These are phyloP conservation scores for Phocoena sinus DNA, from an alignment of 2,113 vertebrate genomes.

Conservation along the genomic window DNA sequence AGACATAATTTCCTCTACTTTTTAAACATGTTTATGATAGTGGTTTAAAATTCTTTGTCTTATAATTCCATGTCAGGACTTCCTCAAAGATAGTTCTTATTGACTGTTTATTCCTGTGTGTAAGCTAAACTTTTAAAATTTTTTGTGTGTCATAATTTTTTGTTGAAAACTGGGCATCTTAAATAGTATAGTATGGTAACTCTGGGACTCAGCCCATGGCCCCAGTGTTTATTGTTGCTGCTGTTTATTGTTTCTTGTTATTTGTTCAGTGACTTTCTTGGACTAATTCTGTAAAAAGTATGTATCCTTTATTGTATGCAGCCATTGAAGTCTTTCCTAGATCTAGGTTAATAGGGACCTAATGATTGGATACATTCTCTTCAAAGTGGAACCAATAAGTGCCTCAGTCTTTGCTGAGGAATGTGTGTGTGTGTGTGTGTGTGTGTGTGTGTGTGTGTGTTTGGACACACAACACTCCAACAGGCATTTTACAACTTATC, in stretches of 20 bases:
- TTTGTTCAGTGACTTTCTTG: not conserved
- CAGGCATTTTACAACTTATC: not conserved
- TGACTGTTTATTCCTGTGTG: not conserved
- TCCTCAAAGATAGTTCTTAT: not conserved
- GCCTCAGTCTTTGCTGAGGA: not conserved
- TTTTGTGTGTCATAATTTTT: not conserved
- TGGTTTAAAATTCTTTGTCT: not conserved
- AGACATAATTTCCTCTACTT: not conserved
- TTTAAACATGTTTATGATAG: not conserved
- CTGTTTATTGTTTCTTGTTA: not conserved
- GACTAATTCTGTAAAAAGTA: not conserved
- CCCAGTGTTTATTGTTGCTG: not conserved
- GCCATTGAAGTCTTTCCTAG: not conserved
- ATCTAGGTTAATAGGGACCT: not conserved
- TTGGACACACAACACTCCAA: not conserved
- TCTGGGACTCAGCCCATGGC: not conserved
- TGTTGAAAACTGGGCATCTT: not conserved
- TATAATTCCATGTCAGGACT: not conserved
- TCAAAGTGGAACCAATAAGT: not conserved
- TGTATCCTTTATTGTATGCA: not conserved
- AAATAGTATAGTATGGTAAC: not conserved
- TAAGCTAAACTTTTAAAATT: not conserved
- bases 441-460: accelerated
- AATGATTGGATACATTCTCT: not conserved
- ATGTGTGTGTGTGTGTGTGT: accelerated